phyloP scores from a whole-genome alignment of 92 coral and sea anemone species.

The Paragorgia papillata region DNA sequence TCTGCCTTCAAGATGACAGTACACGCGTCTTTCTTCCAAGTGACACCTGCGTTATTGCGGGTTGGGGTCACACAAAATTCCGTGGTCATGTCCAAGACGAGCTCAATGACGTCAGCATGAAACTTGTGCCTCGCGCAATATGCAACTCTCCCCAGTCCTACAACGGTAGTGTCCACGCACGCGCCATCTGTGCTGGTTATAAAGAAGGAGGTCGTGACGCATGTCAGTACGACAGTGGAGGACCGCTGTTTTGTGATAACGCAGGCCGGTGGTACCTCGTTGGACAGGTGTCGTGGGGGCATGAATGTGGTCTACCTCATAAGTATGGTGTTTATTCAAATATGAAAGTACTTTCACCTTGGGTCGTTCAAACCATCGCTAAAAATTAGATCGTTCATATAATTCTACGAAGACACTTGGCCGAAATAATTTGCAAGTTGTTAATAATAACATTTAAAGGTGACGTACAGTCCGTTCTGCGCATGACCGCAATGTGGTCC shows the following conservation, averaged over 20 bases:
- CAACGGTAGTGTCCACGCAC: conserved; percentile 80
- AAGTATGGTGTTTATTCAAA: conserved; percentile 95
- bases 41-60: conserved; percentile 69
- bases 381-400: background rate
- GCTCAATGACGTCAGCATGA: conserved; percentile 76
- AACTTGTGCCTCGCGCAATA: conserved; percentile 71
- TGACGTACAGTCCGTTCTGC: no score
- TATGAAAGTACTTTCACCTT: conserved; percentile 77
- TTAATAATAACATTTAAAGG: no score
- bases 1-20: conserved; percentile 63
- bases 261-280: conserved; percentile 76
- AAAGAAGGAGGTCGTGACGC: conserved; percentile 87
- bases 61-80: conserved; percentile 83
- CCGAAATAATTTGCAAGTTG: no score
- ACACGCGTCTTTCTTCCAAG: conserved; percentile 71
- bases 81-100: conserved; percentile 69
- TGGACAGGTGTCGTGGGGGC: conserved; percentile 94
- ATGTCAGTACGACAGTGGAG: conserved; percentile 96
- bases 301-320: conserved; percentile 83
- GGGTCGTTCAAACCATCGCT: conserved; percentile 62
- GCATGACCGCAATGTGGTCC: no score
- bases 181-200: conserved; percentile 94
- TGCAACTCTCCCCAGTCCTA: conserved; percentile 75
- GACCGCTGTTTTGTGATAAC: conserved; percentile 75
- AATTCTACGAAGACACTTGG: no score